These are phyloP conservation scores for Triplophysa bombifrons DNA, from an alignment of 2,797 vertebrate species.

Conservation along the genomic window DNA sequence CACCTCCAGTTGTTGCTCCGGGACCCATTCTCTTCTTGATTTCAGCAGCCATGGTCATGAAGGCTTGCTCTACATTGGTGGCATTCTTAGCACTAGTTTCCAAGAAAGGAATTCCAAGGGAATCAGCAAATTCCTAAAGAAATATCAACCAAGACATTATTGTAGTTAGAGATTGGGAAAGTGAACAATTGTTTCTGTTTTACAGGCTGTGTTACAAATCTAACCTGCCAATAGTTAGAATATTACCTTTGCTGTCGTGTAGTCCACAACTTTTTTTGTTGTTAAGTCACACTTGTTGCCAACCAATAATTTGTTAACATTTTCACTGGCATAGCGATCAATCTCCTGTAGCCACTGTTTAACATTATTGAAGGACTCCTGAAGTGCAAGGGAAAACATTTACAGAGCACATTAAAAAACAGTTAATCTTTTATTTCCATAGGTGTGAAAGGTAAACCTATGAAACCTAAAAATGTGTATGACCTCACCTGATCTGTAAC, in stretches of 20 bases:
- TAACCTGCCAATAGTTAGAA: neutral
- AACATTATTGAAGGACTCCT: conserved; percentile 99
- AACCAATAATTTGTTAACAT: conserved; percentile 99
- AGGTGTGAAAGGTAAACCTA: neutral
- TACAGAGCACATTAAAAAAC: neutral
- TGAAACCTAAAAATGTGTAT: neutral
- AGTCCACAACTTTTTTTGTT: conserved; percentile 99
- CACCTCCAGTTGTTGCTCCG: conserved; percentile 90
- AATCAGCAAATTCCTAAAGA: conserved; percentile 95
- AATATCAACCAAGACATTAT: neutral
- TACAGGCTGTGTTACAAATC: neutral
- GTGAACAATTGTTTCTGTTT: neutral
- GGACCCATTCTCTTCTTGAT: conserved; percentile 99
- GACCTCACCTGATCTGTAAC: conserved; percentile 94
- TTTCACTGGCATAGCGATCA: conserved; percentile 98
- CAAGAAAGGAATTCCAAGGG: conserved; percentile 97
- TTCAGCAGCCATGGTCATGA: conserved; percentile 99
- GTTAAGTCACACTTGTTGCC: conserved; percentile 99
- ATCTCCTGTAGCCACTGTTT: conserved; percentile 99
- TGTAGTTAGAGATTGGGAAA: conserved; percentile 8
- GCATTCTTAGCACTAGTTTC: conserved; percentile 99
- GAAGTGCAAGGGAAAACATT: conserved; percentile 32
- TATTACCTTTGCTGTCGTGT: conserved; percentile 96
- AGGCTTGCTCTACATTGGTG: conserved; percentile 99
- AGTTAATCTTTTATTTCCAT: neutral